Evolutionary conservation across 2,113 vertebrate genomes (phyloP), one percentile per base, ranked within the genome.

Genomic region (Okapia johnstoni): DNA sequence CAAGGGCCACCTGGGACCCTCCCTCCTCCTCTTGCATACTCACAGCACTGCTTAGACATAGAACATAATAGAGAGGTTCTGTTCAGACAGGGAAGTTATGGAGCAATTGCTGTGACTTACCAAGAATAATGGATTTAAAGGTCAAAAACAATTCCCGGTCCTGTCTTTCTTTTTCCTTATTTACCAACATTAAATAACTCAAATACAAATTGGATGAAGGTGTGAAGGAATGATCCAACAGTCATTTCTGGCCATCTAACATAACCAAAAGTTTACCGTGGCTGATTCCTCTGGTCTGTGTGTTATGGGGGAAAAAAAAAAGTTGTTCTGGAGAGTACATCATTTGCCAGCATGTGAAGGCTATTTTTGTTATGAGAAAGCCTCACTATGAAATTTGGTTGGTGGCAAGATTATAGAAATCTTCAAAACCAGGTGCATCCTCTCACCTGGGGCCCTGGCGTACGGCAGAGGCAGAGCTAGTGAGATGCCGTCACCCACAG

Each of bases 1-100:
- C 12, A n/a, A 28, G 36, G 2, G 54, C 17, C 5, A 30, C 3
- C 23, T 30, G 2, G 1, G 1, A 5, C 2, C 17, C 0, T 70
- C 12, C 4, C 3, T 79, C 46, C 48, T 50, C 11, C 46, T 92
- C 15, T 19, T 7, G 14, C 19, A 7, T 4, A 58, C 12, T 48
- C 25, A 33, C 33, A 25, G 50, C 5, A 15, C 16, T 36, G 16
- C 43, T 66, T 36, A 43, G 26, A n/a, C 17, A n/a, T 4, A 57
- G 43, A 61, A 23, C 2, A 21, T 46, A 55, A 23, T 57, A 28
- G 52, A 63, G 30, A 57, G n/a, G 10, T 40, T 87, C 36, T 61
- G 5, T 33, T 17, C 7, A 40, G n/a, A 30, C 0, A n/a, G 9
- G 15, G 17, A n/a, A 6, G 4, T 23, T 46, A 2, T 25, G 7